phyloP scores from a whole-genome alignment of 1,140 invertebrate genomes.

The Drosophila varians region DNA sequence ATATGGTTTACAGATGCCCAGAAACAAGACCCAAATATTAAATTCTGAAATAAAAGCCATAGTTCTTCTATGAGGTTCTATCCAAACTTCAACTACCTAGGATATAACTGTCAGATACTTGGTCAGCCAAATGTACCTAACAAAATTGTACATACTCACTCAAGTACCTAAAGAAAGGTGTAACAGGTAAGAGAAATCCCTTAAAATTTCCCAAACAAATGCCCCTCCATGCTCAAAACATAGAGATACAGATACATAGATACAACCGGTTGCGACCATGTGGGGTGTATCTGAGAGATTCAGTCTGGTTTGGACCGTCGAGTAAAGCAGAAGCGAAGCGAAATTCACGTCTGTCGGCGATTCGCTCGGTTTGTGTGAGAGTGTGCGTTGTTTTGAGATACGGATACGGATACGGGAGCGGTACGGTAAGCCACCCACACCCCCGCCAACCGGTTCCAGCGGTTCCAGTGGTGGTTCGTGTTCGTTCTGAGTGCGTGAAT shows the following conservation, averaged over 20 bases:
- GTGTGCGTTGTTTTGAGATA: conserved; percentile 60
- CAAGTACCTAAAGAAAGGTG: not conserved
- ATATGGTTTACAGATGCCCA: too few relatives aligned
- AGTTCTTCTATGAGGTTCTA: too few relatives aligned
- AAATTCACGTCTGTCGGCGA: conserved; percentile 46
- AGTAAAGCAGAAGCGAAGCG: conserved; percentile 41
- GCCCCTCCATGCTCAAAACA: conserved; percentile 28
- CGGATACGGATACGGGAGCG: conserved; percentile 45
- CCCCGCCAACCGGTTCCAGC: conserved; percentile 66
- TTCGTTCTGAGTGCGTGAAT: conserved; percentile 19
- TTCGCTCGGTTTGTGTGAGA: conserved; percentile 35
- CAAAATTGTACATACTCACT: too few relatives aligned
- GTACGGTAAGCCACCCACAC: conserved; percentile 58
- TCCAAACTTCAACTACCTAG: too few relatives aligned
- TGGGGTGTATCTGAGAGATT: conserved; percentile 19
- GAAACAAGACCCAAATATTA: too few relatives aligned
- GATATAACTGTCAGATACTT: too few relatives aligned
- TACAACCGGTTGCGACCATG: too few relatives aligned
- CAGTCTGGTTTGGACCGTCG: conserved; percentile 71
- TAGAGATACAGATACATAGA: not conserved
- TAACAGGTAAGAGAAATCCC: conserved; percentile 55
- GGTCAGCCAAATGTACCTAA: not conserved
- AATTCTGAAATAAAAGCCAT: too few relatives aligned
- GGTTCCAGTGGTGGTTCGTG: conserved; percentile 60
- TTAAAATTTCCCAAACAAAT: conserved; percentile 67